Base-by-base conservation (phyloP, 92 coral and sea anemone genomes). In the Epizoanthus ramosus region DNA sequence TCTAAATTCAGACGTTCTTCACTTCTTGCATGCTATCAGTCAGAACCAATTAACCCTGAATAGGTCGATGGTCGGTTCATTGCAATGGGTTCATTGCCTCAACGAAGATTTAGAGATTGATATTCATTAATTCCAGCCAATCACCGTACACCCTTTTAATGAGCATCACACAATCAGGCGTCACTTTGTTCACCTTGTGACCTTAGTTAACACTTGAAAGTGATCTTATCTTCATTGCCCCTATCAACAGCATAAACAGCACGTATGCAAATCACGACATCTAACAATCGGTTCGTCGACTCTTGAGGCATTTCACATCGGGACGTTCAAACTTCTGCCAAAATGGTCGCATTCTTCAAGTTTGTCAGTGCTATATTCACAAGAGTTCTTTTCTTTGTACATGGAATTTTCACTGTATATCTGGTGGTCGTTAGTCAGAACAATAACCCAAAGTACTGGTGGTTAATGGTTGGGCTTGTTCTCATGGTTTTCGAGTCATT, bases 281-380 rank as follows among this genome's bases (percentile, higher is more conserved):
- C 24, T 9, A 33, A 61, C 28, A 37, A 13, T n/a, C 15, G 64
- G 41, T 43, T 74, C 65, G 19, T 2, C 37, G 50, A 37, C 57
- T 59, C 81, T 59, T 17, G 57, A 39, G 59, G 82, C 21, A 61
- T 77, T 63, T 77, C 39, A 35, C 19, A 15, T 12, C 17, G 22
- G 66, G 8, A 63, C 25, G 21, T 13, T 28, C 16, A 60, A 57
- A 75, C 53, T 56, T 75, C 8, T 8, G 18, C 52, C 64, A 85
- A 71, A 23, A 86, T 86, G 89, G 83, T 90, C 84, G 89, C 59
- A 18, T 92, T 92, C 88, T 92, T 92, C 59, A 87, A 87, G 45
- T 86, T 92, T 68, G 87, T 92, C 73, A 89, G 90, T 65, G 95
- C 93, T n/a, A 80, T 93, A 14, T 90, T 95, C 25, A 95, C 98